Percentiles rank a stretch among this genome's conserved stretches.
Evolutionary conservation across 2,113 vertebrate species (phyloP).

Genomic region (Hepsetus odoe): DNA sequence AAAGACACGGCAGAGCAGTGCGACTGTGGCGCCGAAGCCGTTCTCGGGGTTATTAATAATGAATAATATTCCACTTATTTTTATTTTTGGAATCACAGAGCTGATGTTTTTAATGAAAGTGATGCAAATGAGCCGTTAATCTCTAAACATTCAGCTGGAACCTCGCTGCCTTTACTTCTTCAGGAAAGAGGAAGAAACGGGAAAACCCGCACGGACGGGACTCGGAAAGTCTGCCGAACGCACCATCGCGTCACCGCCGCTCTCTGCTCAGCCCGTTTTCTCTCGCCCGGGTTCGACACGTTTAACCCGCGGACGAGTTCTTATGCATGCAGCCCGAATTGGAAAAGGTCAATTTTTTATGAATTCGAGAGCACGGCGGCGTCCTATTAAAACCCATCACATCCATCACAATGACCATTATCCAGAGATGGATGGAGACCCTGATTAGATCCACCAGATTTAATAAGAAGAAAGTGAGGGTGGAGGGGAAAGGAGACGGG

Average conservation of each 20-base stretch:
- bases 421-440: slow-evolving; percentile 66
- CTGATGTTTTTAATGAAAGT: background rate
- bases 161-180: background rate
- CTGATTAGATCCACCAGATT: slow-evolving; percentile 40
- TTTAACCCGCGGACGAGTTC: background rate
- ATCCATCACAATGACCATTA: slow-evolving; percentile 76
- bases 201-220: background rate
- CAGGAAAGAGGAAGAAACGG: no score
- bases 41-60: background rate
- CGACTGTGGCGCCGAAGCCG: background rate
- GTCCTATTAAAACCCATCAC: slow-evolving; percentile 77
- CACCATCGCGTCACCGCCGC: background rate
- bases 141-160: slow-evolving; percentile 7
- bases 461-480: slow-evolving; percentile 33
- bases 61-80: background rate
- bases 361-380: slow-evolving; percentile 42
- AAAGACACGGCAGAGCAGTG: background rate
- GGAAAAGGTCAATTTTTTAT: slow-evolving; percentile 49
- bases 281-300: background rate
- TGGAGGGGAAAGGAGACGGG: background rate
- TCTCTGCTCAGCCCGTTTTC: background rate
- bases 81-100: background rate
- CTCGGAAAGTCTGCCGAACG: background rate
- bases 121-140: background rate
- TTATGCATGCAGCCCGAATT: slow-evolving; percentile 31